Conservation (phyloP, 1,140 invertebrate genomes). For the Scaptomyza pallida region DNA sequence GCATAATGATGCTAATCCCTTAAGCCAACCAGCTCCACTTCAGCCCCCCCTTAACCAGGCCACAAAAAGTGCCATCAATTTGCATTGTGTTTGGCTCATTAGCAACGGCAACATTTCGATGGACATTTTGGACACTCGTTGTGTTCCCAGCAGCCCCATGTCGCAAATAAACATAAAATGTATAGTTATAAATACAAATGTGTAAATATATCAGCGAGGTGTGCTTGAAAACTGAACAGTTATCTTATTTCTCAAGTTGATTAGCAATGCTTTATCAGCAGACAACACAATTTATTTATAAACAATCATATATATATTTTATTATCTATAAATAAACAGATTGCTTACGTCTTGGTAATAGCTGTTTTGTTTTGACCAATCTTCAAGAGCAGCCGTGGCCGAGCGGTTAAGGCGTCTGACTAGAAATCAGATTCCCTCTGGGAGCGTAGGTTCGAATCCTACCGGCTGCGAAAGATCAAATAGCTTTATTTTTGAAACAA, state of each 20-base stretch:
- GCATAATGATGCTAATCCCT: slow-evolving; percentile 79
- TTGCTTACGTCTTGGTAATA: not conserved
- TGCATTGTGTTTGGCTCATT: slow-evolving; percentile 77
- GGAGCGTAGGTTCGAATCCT: slow-evolving; percentile 94
- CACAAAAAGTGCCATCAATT: slow-evolving; percentile 68
- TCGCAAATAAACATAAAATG: slow-evolving; percentile 54
- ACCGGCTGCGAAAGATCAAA: slow-evolving; percentile 87
- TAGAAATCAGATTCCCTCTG: slow-evolving; percentile 94
- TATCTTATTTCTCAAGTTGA: slow-evolving; percentile 9
- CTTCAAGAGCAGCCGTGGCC: slow-evolving; percentile 88
- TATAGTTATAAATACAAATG: slow-evolving; percentile 42
- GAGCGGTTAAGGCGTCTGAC: slow-evolving; percentile 94
- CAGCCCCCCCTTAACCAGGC: not conserved
- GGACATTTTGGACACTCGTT: slow-evolving; percentile 59
- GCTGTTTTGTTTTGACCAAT: not conserved
- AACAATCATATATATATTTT: not conserved
- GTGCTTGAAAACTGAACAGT: not conserved
- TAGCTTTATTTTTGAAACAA: slow-evolving; percentile 10
- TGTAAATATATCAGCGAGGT: slow-evolving; percentile 20
- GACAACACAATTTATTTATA: slow-evolving; percentile 1
- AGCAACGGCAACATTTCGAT: slow-evolving; percentile 58
- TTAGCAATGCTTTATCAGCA: slow-evolving; percentile 10
- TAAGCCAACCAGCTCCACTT: slow-evolving; percentile 49
- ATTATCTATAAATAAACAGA: slow-evolving; percentile 15
- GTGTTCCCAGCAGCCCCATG: slow-evolving; percentile 37